Conservation (phyloP, 2,888 invertebrate genomes). For the Mayetiola destructor region DNA sequence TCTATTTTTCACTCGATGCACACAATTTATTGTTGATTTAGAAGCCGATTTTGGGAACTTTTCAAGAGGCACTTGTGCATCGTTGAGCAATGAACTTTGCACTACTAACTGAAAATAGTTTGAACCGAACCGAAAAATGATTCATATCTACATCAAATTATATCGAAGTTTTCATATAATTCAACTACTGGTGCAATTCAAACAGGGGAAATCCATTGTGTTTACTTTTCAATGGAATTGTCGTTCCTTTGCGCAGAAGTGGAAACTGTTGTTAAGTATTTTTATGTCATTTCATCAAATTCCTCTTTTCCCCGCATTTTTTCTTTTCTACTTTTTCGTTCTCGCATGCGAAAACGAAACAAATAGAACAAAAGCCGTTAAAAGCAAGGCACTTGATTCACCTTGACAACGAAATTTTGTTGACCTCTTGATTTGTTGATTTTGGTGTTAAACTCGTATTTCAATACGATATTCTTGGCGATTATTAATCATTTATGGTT, state of each 20-base stretch:
- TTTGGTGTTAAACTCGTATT: background rate
- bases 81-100: background rate
- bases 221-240: background rate
- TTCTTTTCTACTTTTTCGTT: background rate
- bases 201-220: background rate
- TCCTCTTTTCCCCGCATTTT: too few species aligned
- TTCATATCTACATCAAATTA: too few species aligned
- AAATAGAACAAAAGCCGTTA: too few species aligned
- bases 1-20: too few species aligned
- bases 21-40: too few species aligned
- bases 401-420: background rate
- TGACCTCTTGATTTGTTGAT: background rate
- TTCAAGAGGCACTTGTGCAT: too few species aligned
- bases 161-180: background rate
- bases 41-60: too few species aligned
- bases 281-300: too few species aligned
- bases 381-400: too few species aligned
- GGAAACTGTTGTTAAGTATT: too few species aligned
- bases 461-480: too few species aligned
- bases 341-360: background rate
- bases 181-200: background rate
- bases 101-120: slow-evolving; percentile 6
- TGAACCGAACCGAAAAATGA: too few species aligned
- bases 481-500: background rate
- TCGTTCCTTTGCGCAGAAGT: background rate